These are phyloP conservation scores for Enoplosus armatus DNA, from an alignment of 2,797 vertebrate genomes.

Conservation along the genomic window DNA sequence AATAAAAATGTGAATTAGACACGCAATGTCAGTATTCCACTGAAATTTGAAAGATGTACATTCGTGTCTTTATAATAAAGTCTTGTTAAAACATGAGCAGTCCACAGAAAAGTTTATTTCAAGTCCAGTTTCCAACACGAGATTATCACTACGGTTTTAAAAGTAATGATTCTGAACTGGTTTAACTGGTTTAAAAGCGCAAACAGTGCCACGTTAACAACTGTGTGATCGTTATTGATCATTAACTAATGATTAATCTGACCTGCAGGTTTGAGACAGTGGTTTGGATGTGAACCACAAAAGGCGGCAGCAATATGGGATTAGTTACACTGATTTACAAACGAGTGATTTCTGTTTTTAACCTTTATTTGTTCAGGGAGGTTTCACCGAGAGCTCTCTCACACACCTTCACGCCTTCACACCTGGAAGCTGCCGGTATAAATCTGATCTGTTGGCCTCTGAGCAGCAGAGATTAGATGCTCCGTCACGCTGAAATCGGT, in stretches of 20 bases:
- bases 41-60: slow-evolving; percentile 80
- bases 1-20: slow-evolving; percentile 79
- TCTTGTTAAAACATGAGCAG: slow-evolving; percentile 70
- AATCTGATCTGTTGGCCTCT: neutral
- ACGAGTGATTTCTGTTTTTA: neutral
- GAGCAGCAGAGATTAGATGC: neutral
- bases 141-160: neutral
- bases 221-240: neutral
- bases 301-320: neutral
- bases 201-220: neutral
- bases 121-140: neutral
- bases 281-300: neutral
- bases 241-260: too few species aligned
- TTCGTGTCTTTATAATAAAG: slow-evolving; percentile 87
- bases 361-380: neutral
- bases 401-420: neutral
- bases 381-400: neutral
- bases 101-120: slow-evolving; percentile 29
- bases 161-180: neutral
- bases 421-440: slow-evolving; percentile 1
- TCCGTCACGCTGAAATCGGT: neutral
- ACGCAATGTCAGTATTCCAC: slow-evolving; percentile 75
- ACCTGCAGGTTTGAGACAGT: neutral
- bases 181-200: neutral
- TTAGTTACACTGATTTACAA: neutral